Conservation (phyloP, 2,797 vertebrate species). For the Tympanoctomys barrerae region DNA sequence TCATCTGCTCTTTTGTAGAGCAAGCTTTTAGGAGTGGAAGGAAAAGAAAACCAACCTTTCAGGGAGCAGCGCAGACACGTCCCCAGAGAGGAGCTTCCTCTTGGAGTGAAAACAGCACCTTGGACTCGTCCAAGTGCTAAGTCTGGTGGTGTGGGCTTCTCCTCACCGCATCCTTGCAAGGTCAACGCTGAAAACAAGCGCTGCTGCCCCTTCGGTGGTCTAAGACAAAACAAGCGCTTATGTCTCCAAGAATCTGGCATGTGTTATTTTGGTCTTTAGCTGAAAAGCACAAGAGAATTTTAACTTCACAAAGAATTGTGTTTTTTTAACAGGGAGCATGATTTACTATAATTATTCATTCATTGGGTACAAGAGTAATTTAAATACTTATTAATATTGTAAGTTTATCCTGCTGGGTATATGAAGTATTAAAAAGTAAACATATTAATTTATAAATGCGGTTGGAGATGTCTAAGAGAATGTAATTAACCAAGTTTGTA, state of each 20-base stretch:
- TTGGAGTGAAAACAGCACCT: neutral
- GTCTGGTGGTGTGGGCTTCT: neutral
- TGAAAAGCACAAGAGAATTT: slow-evolving; percentile 46
- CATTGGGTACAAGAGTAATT: slow-evolving; percentile 63
- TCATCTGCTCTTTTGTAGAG: neutral
- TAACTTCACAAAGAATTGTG: slow-evolving; percentile 65
- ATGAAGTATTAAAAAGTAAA: slow-evolving; percentile 66
- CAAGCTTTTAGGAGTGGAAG: neutral
- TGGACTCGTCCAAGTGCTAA: neutral
- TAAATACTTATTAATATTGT: slow-evolving; percentile 64
- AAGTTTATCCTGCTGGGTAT: slow-evolving; percentile 45
- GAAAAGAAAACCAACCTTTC: slow-evolving; percentile 23
- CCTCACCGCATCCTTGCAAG: neutral
- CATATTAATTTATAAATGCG: slow-evolving; percentile 66
- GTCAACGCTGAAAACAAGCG: neutral
- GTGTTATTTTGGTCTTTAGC: slow-evolving; percentile 21
- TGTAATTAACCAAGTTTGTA: slow-evolving; percentile 63
- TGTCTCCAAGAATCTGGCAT: slow-evolving; percentile 6
- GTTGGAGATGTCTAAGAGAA: slow-evolving; percentile 53
- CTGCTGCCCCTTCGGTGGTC: neutral
- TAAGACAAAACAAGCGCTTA: neutral
- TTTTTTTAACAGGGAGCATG: slow-evolving; percentile 42
- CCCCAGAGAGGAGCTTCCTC: slow-evolving; percentile 6
- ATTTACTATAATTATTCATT: slow-evolving; percentile 64
- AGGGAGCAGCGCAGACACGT: neutral